Conservation (phyloP, 2,113 vertebrate species). For the Hippolais icterina region DNA sequence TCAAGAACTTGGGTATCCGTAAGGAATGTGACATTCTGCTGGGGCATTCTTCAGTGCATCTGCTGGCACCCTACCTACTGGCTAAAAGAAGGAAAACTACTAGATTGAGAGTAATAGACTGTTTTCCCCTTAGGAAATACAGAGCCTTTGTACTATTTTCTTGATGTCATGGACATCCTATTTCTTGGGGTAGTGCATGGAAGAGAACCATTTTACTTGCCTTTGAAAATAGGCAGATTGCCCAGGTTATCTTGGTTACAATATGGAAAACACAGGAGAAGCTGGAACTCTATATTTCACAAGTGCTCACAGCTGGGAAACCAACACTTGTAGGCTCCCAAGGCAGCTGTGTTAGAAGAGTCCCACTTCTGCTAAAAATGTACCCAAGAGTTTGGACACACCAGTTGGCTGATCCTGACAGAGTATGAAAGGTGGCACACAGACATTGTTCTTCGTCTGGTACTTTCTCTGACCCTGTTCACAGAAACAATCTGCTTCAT, state of each 20-base stretch:
- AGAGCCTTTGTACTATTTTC: not conserved
- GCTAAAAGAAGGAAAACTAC: not conserved
- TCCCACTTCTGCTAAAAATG: not conserved
- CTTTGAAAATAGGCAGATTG: not conserved
- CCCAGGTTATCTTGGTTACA: not conserved
- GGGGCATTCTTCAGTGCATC: not conserved
- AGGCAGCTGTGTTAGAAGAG: not conserved
- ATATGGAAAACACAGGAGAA: not conserved
- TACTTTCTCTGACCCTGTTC: not conserved
- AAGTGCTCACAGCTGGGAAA: not conserved
- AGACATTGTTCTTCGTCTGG: not conserved
- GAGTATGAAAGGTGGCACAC: not conserved
- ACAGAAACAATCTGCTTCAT: not conserved
- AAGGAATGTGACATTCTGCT: not conserved
- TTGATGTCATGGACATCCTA: not conserved
- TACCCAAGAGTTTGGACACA: not conserved
- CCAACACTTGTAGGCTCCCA: not conserved
- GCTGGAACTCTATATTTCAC: not conserved
- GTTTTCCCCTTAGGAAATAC: not conserved
- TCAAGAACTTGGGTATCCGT: not conserved
- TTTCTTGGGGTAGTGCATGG: not conserved
- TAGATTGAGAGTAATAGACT: not conserved
- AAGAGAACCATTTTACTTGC: not conserved
- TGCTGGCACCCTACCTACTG: not conserved
- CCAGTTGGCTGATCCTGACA: not conserved